phyloP scores from a whole-genome alignment of 2,888 invertebrate genomes.

The Pseudococcus longispinus region DNA sequence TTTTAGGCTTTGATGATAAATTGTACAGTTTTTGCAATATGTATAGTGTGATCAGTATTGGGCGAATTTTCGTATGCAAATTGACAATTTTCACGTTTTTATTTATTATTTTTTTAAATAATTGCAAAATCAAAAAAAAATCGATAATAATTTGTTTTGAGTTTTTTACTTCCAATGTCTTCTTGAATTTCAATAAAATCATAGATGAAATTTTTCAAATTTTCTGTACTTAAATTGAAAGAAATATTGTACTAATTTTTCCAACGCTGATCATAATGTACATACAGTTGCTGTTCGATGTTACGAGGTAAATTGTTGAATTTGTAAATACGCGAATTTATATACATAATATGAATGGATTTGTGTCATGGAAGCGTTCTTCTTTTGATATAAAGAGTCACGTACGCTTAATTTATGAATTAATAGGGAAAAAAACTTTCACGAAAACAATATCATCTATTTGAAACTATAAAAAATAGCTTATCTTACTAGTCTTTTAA shows the following conservation, averaged over 20 bases:
- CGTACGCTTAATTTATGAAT: neutral
- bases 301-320: neutral
- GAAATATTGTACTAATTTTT: neutral
- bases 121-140: neutral
- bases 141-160: too few relatives aligned
- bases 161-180: too few relatives aligned
- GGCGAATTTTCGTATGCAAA: neutral
- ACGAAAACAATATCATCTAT: neutral
- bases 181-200: neutral
- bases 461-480: neutral
- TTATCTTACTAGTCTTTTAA: too few relatives aligned
- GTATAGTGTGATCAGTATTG: constrained; percentile 24
- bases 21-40: constrained; percentile 45
- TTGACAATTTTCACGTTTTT: neutral
- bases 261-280: neutral
- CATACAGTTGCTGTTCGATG: constrained; percentile 11
- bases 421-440: neutral
- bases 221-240: too few relatives aligned
- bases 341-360: neutral
- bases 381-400: neutral
- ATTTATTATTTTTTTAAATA: neutral
- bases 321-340: constrained; percentile 12
- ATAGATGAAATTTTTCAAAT: neutral
- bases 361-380: neutral
- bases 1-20: constrained; percentile 37